These are phyloP conservation scores for Caenorhabditis briggsae DNA, from an alignment of 1,140 invertebrate species.

Conservation along the genomic window DNA sequence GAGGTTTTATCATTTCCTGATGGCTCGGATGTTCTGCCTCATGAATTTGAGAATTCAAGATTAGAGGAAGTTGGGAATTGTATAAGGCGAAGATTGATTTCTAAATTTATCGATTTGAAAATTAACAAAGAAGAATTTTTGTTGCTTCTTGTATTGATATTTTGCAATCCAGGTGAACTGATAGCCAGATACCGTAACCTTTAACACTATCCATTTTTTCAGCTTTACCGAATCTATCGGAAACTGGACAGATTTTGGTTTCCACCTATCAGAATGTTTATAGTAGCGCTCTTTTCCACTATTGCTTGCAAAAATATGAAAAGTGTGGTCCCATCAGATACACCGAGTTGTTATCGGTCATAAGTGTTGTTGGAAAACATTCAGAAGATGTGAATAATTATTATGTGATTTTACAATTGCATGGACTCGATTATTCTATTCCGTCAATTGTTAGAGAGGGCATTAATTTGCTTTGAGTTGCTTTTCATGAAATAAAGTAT, in stretches of 20 bases:
- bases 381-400: background rate
- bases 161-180: conserved; percentile 10
- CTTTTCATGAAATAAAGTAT: too few species aligned
- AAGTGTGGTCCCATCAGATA: background rate
- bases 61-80: background rate
- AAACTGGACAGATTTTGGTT: background rate
- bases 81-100: background rate
- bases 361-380: background rate
- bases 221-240: background rate
- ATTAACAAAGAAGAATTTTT: background rate
- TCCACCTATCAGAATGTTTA: background rate
- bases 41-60: too few species aligned
- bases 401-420: background rate
- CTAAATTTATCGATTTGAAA: background rate
- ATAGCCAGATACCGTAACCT: too few species aligned
- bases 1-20: background rate
- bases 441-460: background rate
- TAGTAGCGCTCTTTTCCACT: background rate
- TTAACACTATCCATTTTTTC: background rate
- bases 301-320: background rate
- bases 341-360: background rate
- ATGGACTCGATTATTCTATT: background rate
- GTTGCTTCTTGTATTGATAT: background rate
- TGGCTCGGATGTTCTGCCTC: background rate
- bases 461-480: background rate